phyloP scores from a whole-genome alignment of 2,797 vertebrate genomes.

The Gouania willdenowi region DNA sequence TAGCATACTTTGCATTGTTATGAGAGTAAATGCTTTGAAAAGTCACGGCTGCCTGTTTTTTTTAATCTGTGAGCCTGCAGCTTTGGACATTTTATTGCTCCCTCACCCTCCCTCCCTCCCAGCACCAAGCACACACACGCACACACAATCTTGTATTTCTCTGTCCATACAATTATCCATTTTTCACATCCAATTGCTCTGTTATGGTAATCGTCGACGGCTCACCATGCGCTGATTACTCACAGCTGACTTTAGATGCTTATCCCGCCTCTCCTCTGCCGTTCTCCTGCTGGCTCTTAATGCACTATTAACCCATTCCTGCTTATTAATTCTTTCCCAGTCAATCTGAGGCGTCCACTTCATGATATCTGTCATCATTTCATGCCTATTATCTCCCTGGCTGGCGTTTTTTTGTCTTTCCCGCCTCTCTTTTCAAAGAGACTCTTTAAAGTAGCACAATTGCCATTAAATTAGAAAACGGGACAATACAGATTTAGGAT shows the following conservation, averaged over 20 bases:
- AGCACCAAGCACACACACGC: conserved; percentile 25
- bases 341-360: conserved; percentile 83
- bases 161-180: conserved; percentile 98
- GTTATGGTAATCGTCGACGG: conserved; percentile 99
- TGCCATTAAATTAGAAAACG: conserved; percentile 4
- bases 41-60: conserved; percentile 30
- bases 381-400: conserved; percentile 74
- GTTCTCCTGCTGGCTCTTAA: conserved; percentile 96
- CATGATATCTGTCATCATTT: conserved; percentile 79
- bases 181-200: conserved; percentile 99
- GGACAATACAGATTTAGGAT: conserved; percentile 45
- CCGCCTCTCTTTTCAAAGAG: conserved; percentile 14
- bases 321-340: conserved; percentile 99
- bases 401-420: conserved; percentile 40
- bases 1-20: no score
- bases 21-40: no score
- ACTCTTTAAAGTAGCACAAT: conserved; percentile 60
- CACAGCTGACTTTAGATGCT: conserved; percentile 97
- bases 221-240: conserved; percentile 99
- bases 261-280: conserved; percentile 90
- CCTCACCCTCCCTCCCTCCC: conserved; percentile 32
- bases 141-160: conserved; percentile 77
- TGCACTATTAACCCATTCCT: conserved; percentile 99
- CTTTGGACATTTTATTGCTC: conserved; percentile 37
- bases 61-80: conserved; percentile 34